A percentile compares a stretch with the other conserved stretches of the same genome.
These are phyloP conservation scores for Pseudochaenichthys georgianus DNA, from an alignment of 2,797 vertebrate genomes.

Conservation along the genomic window DNA sequence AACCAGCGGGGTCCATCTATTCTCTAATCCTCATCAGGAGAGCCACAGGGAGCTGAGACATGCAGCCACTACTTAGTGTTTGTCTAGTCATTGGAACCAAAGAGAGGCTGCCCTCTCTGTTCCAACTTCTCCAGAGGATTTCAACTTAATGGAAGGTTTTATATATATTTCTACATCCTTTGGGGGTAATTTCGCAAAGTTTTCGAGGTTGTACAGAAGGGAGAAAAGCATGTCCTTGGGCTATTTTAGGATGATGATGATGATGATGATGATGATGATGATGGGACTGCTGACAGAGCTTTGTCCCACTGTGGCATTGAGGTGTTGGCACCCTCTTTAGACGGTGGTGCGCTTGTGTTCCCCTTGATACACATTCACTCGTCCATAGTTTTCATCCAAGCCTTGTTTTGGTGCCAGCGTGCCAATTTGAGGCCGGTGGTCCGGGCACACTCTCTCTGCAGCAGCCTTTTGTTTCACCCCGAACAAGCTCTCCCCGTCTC, in stretches of 20 bases:
- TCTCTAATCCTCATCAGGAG: conserved; percentile 42
- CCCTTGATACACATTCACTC: conserved; percentile 48
- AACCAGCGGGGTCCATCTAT: conserved; percentile 44
- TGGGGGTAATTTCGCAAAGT: conserved; percentile 9
- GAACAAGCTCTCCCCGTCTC: conserved; percentile 16
- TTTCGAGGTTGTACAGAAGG: conserved; percentile 7
- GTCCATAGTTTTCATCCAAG: conserved; percentile 45
- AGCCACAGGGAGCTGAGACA: conserved; percentile 38
- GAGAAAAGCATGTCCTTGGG: conserved; percentile 46
- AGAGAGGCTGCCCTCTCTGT: neutral
- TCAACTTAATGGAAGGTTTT: neutral
- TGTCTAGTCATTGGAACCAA: neutral
- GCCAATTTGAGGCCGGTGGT: conserved; percentile 59
- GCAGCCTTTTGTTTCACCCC: conserved; percentile 61
- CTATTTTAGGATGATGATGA: conserved; percentile 54
- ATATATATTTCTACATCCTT: conserved; percentile 2
- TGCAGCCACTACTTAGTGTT: conserved; percentile 12
- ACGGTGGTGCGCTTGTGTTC: conserved; percentile 42
- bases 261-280: conserved; percentile 21
- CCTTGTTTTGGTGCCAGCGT: conserved; percentile 64
- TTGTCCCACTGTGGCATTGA: conserved; percentile 66
- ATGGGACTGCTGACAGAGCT: conserved; percentile 72
- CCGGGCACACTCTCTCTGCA: conserved; percentile 56
- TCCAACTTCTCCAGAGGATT: conserved; percentile 2
- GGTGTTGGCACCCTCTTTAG: conserved; percentile 59